Evolutionary conservation across 1,140 invertebrate species (phyloP).

Genomic region (Brachionus koreanus): DNA sequence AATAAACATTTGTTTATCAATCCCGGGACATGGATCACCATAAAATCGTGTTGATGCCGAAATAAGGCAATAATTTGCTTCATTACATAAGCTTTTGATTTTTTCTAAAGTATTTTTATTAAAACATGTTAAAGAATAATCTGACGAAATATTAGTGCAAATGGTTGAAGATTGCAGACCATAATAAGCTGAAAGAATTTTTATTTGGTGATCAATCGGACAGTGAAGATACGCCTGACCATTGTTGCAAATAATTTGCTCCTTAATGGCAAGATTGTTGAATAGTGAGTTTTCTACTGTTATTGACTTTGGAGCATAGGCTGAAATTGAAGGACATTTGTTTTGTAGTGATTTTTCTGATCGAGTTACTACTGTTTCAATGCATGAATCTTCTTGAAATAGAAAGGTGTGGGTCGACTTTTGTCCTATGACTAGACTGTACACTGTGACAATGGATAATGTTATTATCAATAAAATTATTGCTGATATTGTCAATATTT

Average conservation of each 20-base stretch:
- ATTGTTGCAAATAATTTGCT: constrained; percentile 31
- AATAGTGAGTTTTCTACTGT: background rate
- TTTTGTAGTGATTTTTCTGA: background rate
- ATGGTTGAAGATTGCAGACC: background rate
- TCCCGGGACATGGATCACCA: constrained; percentile 21
- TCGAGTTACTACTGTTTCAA: background rate
- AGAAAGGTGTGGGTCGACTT: background rate
- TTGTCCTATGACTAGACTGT: background rate
- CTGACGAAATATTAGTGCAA: background rate
- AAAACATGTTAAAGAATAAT: background rate
- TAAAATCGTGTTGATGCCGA: background rate
- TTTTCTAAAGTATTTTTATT: background rate
- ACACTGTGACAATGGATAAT: background rate
- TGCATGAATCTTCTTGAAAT: background rate
- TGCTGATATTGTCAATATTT: background rate
- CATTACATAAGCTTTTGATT: background rate
- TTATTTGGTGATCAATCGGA: background rate
- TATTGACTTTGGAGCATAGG: background rate
- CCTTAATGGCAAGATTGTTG: background rate
- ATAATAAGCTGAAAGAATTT: constrained; percentile 26
- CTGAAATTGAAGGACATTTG: background rate
- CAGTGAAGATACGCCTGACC: background rate
- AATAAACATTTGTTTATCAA: constrained; percentile 8
- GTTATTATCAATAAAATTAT: background rate
- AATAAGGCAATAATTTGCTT: background rate